Evolutionary conservation across 2,113 vertebrate genomes (phyloP).

Genomic region (Oryzias curvinotus): DNA sequence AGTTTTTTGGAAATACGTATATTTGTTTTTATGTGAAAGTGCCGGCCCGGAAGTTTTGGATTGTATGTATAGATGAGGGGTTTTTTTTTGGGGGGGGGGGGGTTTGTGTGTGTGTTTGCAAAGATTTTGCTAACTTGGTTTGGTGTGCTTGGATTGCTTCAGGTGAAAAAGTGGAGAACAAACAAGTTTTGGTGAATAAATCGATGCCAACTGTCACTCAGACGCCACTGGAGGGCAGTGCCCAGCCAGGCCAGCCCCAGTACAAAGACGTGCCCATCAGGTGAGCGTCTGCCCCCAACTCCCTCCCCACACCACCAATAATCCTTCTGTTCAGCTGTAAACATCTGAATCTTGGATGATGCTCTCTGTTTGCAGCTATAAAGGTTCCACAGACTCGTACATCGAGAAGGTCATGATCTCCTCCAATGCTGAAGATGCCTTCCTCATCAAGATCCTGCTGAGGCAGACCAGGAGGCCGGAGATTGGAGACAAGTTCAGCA

Average conservation of each 20-base stretch:
- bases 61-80: no score
- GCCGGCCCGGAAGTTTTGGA: no score
- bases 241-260: slow-evolving; percentile 89
- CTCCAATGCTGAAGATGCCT: slow-evolving; percentile 96
- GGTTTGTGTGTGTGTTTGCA: not conserved
- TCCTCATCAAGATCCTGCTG: slow-evolving; percentile 98
- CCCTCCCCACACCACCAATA: not conserved
- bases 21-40: no score
- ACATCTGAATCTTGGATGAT: not conserved
- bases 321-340: not conserved
- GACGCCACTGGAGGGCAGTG: slow-evolving; percentile 93
- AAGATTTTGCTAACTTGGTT: not conserved
- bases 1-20: no score
- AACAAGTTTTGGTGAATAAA: slow-evolving; percentile 96
- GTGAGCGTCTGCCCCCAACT: slow-evolving; percentile 71
- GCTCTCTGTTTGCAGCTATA: slow-evolving; percentile 81
- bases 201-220: slow-evolving; percentile 99
- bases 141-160: slow-evolving; percentile 11
- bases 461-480: slow-evolving; percentile 95
- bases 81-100: no score
- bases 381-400: slow-evolving; percentile 95
- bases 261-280: slow-evolving; percentile 95
- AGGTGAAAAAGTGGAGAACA: slow-evolving; percentile 98
- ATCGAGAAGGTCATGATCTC: slow-evolving; percentile 99
- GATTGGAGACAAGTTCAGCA: slow-evolving; percentile 99